Base-by-base conservation (phyloP, 2,113 vertebrate genomes). In the Pelecanus crispus region DNA sequence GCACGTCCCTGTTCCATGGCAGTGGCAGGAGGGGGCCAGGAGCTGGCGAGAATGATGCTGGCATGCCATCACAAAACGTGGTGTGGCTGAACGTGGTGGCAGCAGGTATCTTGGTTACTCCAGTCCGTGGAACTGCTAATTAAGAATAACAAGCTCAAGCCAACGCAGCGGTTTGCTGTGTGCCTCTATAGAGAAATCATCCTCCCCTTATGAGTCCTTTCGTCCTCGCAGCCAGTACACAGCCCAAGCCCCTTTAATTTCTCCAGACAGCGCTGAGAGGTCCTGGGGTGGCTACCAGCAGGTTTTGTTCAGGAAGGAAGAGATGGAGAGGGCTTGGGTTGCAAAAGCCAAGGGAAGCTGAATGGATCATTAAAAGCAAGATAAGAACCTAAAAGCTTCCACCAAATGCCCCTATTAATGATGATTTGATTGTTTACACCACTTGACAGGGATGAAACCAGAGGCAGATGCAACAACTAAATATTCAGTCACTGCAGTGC, bases 341-440 rank as follows among this genome's bases (percentile, higher is more conserved):
- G 47, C 44, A 50, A 91, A 45, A 89, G 73, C 72, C 1, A 0
- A 81, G 58, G 78, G 65, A 92, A 92, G 83, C 59, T 81, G 74
- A 78, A 90, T 91, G 61, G 92, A 88, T 94, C 75, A 83, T 83
- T 88, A 86, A 90, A 83, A 81, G 61, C 68, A 52, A 80, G 52
- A 80, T 63, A 81, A 82, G 81, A 90, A 78, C 45, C 78, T 86
- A 78, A 92, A 92, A 91, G 83, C 72, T 78, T 86, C 78, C 50
- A 73, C 81, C 84, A 89, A 89, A 87, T 90, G 59, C 81, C 70
- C 71, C 63, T 75, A 71, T 68, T 96, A 92, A 53, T 45, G 83
- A 70, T 74, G 73, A 62, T 94, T 90, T 94, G 86, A 86, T 90
- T 73, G 74, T 75, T 97, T 91, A 90, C 92, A 65, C 75, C 62